Conservation (phyloP, 2,113 vertebrate species). For the Agelaius phoeniceus region DNA sequence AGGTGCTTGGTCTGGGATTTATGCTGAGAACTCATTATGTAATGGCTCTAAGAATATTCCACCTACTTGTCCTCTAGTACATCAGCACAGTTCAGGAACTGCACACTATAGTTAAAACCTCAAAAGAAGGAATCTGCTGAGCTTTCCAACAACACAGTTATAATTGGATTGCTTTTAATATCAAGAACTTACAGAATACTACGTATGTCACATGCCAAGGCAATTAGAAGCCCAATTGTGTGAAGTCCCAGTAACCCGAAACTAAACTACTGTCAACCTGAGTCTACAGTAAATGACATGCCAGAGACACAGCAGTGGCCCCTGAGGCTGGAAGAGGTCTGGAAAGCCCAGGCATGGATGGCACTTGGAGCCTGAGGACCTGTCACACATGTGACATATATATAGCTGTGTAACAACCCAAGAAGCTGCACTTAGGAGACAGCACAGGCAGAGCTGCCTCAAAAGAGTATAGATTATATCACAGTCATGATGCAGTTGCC, state of each 20-base stretch:
- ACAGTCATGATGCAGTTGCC: neutral
- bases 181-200: neutral
- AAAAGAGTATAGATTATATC: neutral
- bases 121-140: neutral
- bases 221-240: neutral
- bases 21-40: neutral
- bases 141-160: neutral
- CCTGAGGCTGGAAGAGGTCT: neutral
- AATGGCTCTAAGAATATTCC: neutral
- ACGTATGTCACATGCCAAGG: fast-evolving
- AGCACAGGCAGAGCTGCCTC: neutral
- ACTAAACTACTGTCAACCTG: neutral
- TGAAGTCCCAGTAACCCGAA: neutral
- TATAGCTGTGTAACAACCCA: neutral
- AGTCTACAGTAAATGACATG: neutral
- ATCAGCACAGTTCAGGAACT: neutral
- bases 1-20: neutral
- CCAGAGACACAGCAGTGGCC: neutral
- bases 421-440: neutral
- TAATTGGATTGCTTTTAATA: neutral
- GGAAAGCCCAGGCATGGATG: neutral
- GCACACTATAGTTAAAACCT: neutral
- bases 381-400: neutral
- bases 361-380: neutral
- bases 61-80: neutral